Evolutionary conservation across 2,113 vertebrate species (phyloP).

Genomic region (Eudyptes chrysolophus): DNA sequence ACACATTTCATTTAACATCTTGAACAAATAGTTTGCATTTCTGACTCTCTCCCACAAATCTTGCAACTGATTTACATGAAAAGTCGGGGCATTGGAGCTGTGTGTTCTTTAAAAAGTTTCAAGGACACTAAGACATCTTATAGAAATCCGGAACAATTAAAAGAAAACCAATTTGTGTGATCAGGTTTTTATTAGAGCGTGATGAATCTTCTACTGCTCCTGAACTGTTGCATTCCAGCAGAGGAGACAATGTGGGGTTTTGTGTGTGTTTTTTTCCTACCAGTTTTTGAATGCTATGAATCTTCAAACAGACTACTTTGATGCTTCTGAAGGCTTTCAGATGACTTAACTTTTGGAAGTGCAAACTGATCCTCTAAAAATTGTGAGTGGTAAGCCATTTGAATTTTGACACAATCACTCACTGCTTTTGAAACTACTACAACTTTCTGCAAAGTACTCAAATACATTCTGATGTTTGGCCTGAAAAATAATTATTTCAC

Average conservation of each 20-base stretch:
- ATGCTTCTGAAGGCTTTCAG: neutral
- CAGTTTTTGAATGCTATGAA: neutral
- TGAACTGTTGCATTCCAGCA: neutral
- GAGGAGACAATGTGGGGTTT: accelerated
- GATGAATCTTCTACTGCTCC: neutral
- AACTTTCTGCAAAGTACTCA: neutral
- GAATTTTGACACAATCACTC: neutral
- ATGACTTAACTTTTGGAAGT: neutral
- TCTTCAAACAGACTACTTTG: neutral
- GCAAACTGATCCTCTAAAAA: neutral
- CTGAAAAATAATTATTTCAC: neutral
- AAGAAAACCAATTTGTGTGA: neutral
- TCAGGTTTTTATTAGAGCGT: neutral
- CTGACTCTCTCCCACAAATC: neutral
- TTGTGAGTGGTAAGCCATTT: neutral
- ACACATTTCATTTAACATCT: neutral
- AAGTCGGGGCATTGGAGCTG: neutral
- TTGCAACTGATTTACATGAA: neutral
- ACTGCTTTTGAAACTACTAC: neutral
- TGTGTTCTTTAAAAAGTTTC: neutral
- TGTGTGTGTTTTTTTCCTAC: neutral
- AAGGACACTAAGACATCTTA: neutral
- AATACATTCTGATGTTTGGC: neutral
- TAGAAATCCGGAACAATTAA: neutral
- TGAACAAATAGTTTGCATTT: neutral